phyloP scores from a whole-genome alignment of 64 coral and sea anemone genomes.

The Acropora tenuis region DNA sequence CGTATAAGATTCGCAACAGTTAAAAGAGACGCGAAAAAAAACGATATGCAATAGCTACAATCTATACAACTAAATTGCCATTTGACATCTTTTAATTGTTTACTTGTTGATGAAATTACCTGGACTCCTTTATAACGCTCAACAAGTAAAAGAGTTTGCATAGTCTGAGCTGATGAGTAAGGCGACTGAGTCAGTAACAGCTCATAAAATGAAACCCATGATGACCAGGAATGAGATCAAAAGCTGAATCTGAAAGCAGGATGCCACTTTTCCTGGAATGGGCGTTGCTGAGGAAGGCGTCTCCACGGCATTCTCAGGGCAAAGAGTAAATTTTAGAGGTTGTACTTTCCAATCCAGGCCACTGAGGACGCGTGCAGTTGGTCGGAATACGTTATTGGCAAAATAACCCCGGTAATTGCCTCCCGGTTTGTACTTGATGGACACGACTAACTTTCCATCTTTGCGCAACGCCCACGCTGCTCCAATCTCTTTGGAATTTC shows the following conservation, averaged over 20 bases:
- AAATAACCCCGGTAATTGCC: background rate
- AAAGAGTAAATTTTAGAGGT: background rate
- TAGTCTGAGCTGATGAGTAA: too few species aligned
- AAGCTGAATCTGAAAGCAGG: background rate
- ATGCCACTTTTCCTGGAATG: background rate
- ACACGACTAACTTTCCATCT: slow-evolving; percentile 10
- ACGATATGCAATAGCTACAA: too few species aligned
- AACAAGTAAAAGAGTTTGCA: too few species aligned
- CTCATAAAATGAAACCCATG: too few species aligned
- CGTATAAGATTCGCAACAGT: too few species aligned
- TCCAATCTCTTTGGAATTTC: slow-evolving; percentile 42
- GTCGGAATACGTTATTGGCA: background rate
- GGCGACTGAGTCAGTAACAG: too few species aligned
- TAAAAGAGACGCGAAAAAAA: too few species aligned
- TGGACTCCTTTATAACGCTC: too few species aligned
- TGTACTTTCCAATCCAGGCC: background rate
- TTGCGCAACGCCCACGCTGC: background rate
- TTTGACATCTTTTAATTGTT: too few species aligned
- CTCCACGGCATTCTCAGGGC: background rate
- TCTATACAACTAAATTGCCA: too few species aligned
- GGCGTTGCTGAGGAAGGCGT: background rate
- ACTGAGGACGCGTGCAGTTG: background rate
- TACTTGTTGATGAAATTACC: too few species aligned
- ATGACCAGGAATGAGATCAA: too few species aligned
- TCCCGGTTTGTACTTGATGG: slow-evolving; percentile 19